Evolutionary conservation across 2,888 invertebrate species (phyloP).

Genomic region (Bugula neritina): DNA sequence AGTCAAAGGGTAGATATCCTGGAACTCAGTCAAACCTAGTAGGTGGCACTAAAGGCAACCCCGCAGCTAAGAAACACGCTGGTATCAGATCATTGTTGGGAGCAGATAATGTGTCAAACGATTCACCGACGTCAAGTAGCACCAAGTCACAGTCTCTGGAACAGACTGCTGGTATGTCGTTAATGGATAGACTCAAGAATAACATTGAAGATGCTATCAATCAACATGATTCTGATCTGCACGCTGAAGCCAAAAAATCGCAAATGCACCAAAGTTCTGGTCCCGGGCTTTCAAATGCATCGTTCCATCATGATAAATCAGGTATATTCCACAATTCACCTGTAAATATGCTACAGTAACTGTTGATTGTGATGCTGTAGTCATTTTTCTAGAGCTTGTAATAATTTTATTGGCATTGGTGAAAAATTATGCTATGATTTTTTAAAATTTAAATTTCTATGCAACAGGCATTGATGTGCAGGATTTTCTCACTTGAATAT

Average conservation of each 20-base stretch:
- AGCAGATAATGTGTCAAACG: constrained; percentile 5
- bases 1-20: neutral
- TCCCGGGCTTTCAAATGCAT: neutral
- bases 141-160: neutral
- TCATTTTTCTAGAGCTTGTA: too few relatives aligned
- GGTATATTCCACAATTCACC: too few relatives aligned
- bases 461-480: too few relatives aligned
- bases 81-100: constrained; percentile 18
- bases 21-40: too few relatives aligned
- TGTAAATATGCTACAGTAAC: too few relatives aligned
- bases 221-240: neutral
- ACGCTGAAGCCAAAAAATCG: neutral
- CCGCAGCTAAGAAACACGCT: neutral
- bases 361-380: too few relatives aligned
- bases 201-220: constrained; percentile 12
- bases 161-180: neutral
- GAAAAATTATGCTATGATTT: too few relatives aligned
- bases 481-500: too few relatives aligned
- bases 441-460: too few relatives aligned
- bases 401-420: too few relatives aligned
- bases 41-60: too few relatives aligned
- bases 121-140: neutral
- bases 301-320: neutral
- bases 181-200: constrained; percentile 21
- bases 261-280: neutral